Percentiles rank a stretch among this genome's conserved stretches.
phyloP scores from a whole-genome alignment of 2,113 vertebrate genomes.

The Camelus bactrianus region DNA sequence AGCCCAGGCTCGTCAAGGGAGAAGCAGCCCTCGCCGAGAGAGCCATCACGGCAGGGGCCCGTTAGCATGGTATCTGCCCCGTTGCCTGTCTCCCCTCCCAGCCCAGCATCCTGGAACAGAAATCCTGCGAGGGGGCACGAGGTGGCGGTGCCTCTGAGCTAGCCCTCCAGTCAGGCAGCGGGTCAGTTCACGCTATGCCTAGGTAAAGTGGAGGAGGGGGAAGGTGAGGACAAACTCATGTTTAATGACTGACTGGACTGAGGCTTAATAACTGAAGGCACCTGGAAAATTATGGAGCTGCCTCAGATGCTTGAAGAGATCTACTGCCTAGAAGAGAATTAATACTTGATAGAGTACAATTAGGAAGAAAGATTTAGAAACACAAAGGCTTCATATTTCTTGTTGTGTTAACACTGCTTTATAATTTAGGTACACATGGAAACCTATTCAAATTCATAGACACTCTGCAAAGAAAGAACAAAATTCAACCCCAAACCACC shows the following conservation, averaged over 20 bases:
- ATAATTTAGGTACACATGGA: not conserved
- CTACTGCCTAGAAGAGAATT: not conserved
- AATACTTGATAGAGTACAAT: not conserved
- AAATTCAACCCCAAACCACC: not conserved
- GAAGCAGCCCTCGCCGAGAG: not conserved
- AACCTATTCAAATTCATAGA: slow-evolving; percentile 20
- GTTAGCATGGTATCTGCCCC: not conserved
- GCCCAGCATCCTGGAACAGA: not conserved
- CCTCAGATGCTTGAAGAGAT: not conserved
- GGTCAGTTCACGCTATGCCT: not conserved
- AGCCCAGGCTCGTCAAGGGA: not conserved
- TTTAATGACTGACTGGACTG: not conserved
- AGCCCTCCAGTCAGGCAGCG: not conserved
- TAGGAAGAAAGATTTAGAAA: not conserved
- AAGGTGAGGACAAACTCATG: not conserved
- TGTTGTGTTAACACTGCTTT: not conserved
- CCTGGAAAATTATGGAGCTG: not conserved
- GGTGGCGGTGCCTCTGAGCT: not conserved
- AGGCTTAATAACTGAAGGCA: not conserved
- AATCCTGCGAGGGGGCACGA: not conserved
- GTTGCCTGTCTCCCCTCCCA: not conserved
- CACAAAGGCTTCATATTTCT: not conserved
- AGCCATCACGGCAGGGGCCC: not conserved
- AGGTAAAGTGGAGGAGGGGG: not conserved
- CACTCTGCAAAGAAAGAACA: not conserved